Base-by-base conservation (phyloP, 2,888 invertebrate species). In the Mimumesa dahlbomi region DNA sequence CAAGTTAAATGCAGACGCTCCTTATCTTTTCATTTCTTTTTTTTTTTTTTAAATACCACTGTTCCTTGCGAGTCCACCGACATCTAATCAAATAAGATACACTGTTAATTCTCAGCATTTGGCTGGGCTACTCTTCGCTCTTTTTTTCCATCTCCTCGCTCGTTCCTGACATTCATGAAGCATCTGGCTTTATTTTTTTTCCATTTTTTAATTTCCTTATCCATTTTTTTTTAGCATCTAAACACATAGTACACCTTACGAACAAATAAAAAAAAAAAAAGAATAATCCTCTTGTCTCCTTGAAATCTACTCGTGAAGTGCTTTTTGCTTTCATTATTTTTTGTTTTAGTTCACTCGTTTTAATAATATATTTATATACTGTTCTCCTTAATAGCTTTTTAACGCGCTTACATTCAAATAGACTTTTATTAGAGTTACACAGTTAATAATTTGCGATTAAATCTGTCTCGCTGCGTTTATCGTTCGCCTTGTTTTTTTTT, bases 371-470 rank as follows among this genome's bases (percentile, higher is more conserved):
- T 81, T 69, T 73, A 67, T 75, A 76, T 79, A 68, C 59, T 66
- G 74, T 82, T 83, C 84, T 86, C 83, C 83, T 84, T 85, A 82
- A 82, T 84, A 83, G 75, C 69, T 77, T 78, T 74, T 75, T 75
- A 85, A 86, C 84, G 87, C 84, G 78, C 84, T 87, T 86, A 88
- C 85, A 87, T 85, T 84, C 84, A 85, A 86, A 85, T 86, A 88
- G 84, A 85, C 78, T 87, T 86, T 84, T 82, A 76, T 82, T 84
- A 82, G 80, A 86, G 80, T 87, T 86, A 88, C 82, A 87, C 83
- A 82, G 83, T 81, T 83, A 84, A 80, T 83, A 78, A 81, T 81
- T 83, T 77, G 61, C 63, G 62, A 71, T 68, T 74, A 67, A 69
- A 75, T 62, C 62, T 69, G 75, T 71, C 64, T 66, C 66, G 71